Percentiles rank a stretch among this genome's conserved stretches.
phyloP scores from a whole-genome alignment of 2,113 vertebrate genomes.

The Gambusia affinis region DNA sequence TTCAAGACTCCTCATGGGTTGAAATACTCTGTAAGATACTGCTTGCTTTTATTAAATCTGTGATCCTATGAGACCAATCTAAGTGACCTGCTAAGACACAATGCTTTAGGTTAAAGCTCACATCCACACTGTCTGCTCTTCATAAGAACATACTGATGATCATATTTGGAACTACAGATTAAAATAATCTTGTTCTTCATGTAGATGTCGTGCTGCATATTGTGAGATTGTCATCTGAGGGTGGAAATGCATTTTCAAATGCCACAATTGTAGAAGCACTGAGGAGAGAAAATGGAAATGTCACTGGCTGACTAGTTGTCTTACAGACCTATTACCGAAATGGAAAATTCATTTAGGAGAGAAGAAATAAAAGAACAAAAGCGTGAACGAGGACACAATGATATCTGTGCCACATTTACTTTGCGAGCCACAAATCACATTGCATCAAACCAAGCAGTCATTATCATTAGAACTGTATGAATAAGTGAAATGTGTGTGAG shows the following conservation, averaged over 20 bases:
- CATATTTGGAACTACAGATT: conserved; percentile 29
- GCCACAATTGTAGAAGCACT: conserved; percentile 74
- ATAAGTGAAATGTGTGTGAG: conserved; percentile 48
- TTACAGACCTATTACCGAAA: conserved; percentile 73
- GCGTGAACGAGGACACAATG: conserved; percentile 54
- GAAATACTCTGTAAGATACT: too few relatives aligned
- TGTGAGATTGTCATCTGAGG: conserved; percentile 72
- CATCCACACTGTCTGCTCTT: not conserved
- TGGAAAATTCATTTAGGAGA: conserved; percentile 70
- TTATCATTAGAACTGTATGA: conserved; percentile 55
- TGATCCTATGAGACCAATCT: too few relatives aligned
- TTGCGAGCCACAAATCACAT: conserved; percentile 51
- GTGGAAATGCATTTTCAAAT: conserved; percentile 76
- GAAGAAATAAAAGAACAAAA: conserved; percentile 68
- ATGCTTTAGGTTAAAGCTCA: not conserved
- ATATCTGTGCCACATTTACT: conserved; percentile 53
- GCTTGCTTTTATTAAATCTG: too few relatives aligned
- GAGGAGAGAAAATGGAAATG: conserved; percentile 77
- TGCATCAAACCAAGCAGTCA: conserved; percentile 27
- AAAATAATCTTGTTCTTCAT: conserved; percentile 61
- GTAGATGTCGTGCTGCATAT: conserved; percentile 69
- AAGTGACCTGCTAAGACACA: not conserved
- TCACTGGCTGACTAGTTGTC: conserved; percentile 77
- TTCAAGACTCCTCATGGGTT: too few relatives aligned
- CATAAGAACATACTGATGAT: conserved; percentile 1